Percentiles rank a stretch among this genome's conserved stretches.
These are phyloP conservation scores for Nettapus auritus DNA, from an alignment of 2,113 vertebrate species.

Conservation along the genomic window DNA sequence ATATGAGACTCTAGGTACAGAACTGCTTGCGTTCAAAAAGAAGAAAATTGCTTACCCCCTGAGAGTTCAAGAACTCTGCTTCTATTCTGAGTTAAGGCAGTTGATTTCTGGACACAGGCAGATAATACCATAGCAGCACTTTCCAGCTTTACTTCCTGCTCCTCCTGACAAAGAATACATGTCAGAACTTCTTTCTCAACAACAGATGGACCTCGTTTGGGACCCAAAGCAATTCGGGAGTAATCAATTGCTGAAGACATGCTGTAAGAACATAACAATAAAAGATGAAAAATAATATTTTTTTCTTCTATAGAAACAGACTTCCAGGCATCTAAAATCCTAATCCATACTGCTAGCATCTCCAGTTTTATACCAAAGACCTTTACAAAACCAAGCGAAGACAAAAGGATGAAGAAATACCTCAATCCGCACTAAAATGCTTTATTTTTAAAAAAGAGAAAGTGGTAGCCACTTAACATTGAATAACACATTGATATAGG, in stretches of 20 bases:
- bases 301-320: not conserved
- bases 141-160: slow-evolving; percentile 91
- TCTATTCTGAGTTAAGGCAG: slow-evolving; percentile 90
- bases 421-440: not conserved
- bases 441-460: not conserved
- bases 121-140: slow-evolving; percentile 94
- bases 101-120: slow-evolving; percentile 96
- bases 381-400: not conserved
- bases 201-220: slow-evolving; percentile 84
- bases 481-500: not conserved
- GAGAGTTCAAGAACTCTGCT: slow-evolving; percentile 79
- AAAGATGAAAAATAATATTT: not conserved
- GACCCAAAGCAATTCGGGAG: slow-evolving; percentile 87
- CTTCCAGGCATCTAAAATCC: not conserved
- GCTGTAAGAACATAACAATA: slow-evolving; percentile 49
- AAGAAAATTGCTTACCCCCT: slow-evolving; percentile 69
- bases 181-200: slow-evolving; percentile 90
- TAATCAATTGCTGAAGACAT: slow-evolving; percentile 73
- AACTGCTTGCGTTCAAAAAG: not conserved
- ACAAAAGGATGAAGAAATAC: not conserved
- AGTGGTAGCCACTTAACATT: not conserved
- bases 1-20: not conserved
- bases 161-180: slow-evolving; percentile 98
- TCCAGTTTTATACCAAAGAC: not conserved
- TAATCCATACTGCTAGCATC: not conserved